Evolutionary conservation across 2,113 vertebrate species (phyloP), one percentile per base, ranked within the genome.

Genomic region (Malaclemys terrapin): DNA sequence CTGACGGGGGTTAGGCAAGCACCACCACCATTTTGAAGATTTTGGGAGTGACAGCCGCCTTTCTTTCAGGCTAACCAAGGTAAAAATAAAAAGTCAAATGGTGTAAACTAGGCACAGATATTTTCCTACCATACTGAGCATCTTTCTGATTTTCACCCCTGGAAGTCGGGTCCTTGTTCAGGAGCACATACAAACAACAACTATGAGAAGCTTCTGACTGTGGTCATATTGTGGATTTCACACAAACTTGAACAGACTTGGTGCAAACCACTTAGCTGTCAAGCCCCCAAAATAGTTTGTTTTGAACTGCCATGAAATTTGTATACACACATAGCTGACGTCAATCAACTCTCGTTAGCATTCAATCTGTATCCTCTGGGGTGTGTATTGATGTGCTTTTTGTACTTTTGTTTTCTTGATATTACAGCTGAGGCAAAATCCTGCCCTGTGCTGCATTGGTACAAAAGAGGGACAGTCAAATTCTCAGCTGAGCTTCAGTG

Each of bases 121-220:
- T 65, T 78, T 80, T 17, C 42, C 42, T 47, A 14, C 25, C 13
- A 29, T 10, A 25, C 12, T 25, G 42, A 78, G 75, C 25, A 78
- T 5, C 38, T 47, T 47, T 78, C 25, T 4, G 25, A 78, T 13
- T 25, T 78, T 42, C 42, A 47, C 24, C 12, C 12, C 42, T 47
- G 75, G 25, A 47, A 78, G 42, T 78, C 38, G 8, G 42, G 42
- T 27, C 42, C 75, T 45, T 47, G 9, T 20, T 80, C 79, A 80
- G 31, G 57, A 49, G 42, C 25, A 12, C 24, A 47, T 78, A 72
- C 27, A 29, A 3, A 47, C 42, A 75, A 42, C n/a, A 24, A 78
- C 25, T 78, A 45, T 13, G 12, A 19, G 47, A 1, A 0, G 14
- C 9, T n/a, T 4, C 89, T 31, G 0, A 0, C 72, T 2, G 31